Evolutionary conservation across 92 coral and sea anemone genomes (phyloP).

Genomic region (Porites rus): DNA sequence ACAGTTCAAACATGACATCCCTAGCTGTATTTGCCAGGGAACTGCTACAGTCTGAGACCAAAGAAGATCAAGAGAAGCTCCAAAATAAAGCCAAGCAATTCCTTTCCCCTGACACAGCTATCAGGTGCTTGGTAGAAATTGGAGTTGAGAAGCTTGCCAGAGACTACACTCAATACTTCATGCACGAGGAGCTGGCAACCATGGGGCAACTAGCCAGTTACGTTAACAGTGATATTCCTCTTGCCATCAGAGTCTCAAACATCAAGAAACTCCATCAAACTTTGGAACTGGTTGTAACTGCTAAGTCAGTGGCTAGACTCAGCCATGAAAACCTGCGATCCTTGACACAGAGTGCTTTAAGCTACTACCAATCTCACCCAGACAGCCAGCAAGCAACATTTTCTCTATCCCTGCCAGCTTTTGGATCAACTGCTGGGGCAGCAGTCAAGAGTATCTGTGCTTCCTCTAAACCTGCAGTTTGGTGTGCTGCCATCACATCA

Average conservation of each 20-base stretch:
- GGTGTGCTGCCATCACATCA: conserved; percentile 83
- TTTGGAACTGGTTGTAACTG: conserved; percentile 82
- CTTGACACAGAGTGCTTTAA: conserved; percentile 81
- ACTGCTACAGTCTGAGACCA: conserved; percentile 81
- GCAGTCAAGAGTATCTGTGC: conserved; percentile 81
- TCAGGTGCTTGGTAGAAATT: conserved; percentile 81
- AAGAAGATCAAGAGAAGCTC: conserved; percentile 66
- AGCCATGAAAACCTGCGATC: conserved; percentile 83
- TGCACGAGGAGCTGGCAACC: conserved; percentile 90
- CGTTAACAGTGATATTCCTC: conserved; percentile 47
- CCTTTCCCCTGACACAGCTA: conserved; percentile 49
- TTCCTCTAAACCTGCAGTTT: conserved; percentile 74
- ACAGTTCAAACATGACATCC: conserved; percentile 81
- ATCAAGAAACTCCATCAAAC: conserved; percentile 87
- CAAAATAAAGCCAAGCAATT: conserved; percentile 52
- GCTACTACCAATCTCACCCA: conserved; percentile 75
- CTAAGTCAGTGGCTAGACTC: conserved; percentile 77
- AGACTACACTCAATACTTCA: conserved; percentile 86
- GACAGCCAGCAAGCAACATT: conserved; percentile 78
- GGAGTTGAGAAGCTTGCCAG: conserved; percentile 87
- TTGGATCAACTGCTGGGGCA: conserved; percentile 85
- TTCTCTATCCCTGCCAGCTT: conserved; percentile 94
- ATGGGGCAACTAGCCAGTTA: conserved; percentile 82
- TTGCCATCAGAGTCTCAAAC: conserved; percentile 68
- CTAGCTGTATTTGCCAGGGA: conserved; percentile 84